These are phyloP conservation scores for Apaloderma vittatum DNA, from an alignment of 2,113 vertebrate species.

Conservation along the genomic window DNA sequence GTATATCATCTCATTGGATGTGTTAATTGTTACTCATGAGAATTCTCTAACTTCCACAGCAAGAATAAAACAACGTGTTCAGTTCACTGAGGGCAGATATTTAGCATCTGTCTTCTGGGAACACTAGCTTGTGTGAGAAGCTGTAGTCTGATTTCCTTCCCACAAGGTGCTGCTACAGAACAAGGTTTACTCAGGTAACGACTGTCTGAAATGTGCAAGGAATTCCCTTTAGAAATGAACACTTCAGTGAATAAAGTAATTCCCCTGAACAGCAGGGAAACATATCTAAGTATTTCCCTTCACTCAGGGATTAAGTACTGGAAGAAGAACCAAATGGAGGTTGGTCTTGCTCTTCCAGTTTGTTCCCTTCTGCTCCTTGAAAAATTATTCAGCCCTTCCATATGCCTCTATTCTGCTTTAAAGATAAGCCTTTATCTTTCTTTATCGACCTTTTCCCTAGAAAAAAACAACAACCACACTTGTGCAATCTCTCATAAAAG, in stretches of 20 bases:
- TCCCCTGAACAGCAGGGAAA: conserved; percentile 36
- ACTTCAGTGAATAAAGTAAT: neutral
- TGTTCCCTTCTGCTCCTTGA: conserved; percentile 14
- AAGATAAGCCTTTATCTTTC: conserved; percentile 45
- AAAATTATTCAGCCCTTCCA: conserved; percentile 64
- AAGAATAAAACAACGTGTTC: neutral
- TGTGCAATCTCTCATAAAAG: conserved; percentile 71
- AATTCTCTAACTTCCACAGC: neutral
- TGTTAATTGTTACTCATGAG: neutral
- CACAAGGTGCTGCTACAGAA: conserved; percentile 73
- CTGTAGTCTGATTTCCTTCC: conserved; percentile 13
- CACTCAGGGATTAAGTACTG: conserved; percentile 6
- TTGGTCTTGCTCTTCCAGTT: neutral
- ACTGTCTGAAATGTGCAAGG: neutral
- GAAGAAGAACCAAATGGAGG: conserved; percentile 53
- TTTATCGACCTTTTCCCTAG: conserved; percentile 37
- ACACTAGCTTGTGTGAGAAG: neutral
- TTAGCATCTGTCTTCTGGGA: neutral
- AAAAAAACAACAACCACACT: neutral
- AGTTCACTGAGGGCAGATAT: neutral
- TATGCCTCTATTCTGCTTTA: conserved; percentile 10
- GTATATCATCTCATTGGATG: neutral
- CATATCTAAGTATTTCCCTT: neutral
- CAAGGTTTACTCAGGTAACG: neutral
- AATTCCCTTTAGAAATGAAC: neutral